phyloP scores from a whole-genome alignment of 2,797 vertebrate species.

The Lacerta agilis region DNA sequence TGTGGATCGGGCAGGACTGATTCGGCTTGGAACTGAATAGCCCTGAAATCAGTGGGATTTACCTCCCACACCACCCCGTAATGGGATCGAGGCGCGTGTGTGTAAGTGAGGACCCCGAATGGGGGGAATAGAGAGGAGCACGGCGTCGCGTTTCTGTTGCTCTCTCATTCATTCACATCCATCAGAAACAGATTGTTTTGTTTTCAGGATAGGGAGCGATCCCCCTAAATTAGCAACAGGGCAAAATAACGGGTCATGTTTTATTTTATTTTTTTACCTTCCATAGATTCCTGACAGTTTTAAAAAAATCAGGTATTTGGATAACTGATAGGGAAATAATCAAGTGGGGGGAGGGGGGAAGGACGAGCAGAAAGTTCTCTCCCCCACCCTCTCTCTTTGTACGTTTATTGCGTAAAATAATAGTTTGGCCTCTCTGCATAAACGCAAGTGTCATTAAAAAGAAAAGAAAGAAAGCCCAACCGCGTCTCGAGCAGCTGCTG shows the following conservation, averaged over 20 bases:
- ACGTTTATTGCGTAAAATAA: conserved; percentile 72
- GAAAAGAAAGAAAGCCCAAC: background rate
- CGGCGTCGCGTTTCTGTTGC: conserved; percentile 35
- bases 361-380: conserved; percentile 40
- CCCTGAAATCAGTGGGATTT: background rate
- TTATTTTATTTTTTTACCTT: background rate
- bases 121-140: background rate
- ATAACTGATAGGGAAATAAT: conserved; percentile 28
- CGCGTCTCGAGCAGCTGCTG: conserved; percentile 71
- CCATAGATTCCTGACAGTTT: background rate
- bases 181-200: background rate
- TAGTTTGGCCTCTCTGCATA: conserved; percentile 66
- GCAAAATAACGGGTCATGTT: background rate
- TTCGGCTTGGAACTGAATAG: background rate
- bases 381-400: conserved; percentile 28
- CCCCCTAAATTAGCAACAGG: background rate
- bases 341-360: background rate
- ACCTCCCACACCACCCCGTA: background rate
- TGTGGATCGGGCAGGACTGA: background rate
- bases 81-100: background rate
- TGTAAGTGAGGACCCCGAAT: background rate
- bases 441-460: conserved; percentile 69
- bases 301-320: background rate
- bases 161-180: background rate
- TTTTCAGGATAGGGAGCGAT: background rate